A percentile compares a stretch with the other conserved stretches of the same genome.
Evolutionary conservation across 2,113 vertebrate species (phyloP).

Genomic region (Amphiprion percula): DNA sequence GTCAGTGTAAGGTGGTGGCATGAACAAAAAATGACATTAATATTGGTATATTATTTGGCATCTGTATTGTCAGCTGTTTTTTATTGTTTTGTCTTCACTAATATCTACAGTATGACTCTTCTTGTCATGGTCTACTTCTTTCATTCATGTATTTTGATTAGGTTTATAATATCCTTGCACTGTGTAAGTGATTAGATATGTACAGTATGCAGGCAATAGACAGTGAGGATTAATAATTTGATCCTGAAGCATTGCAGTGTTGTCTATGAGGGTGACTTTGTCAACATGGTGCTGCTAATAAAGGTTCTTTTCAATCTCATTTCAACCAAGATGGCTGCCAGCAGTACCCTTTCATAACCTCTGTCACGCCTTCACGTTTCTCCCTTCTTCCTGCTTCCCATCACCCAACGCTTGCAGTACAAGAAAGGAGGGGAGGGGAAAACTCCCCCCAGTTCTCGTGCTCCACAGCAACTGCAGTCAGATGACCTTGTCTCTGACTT

Average conservation of each 20-base stretch:
- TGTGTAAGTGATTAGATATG: background rate
- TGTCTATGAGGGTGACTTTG: slow-evolving; percentile 45
- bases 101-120: background rate
- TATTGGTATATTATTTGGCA: background rate
- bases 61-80: background rate
- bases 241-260: slow-evolving; percentile 26
- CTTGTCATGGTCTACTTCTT: background rate
- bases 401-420: slow-evolving; percentile 45
- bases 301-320: slow-evolving; percentile 70
- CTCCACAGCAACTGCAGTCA: slow-evolving; percentile 82
- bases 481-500: slow-evolving; percentile 83
- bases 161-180: background rate
- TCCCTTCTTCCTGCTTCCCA: slow-evolving; percentile 8
- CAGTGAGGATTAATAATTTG: slow-evolving; percentile 29
- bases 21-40: background rate
- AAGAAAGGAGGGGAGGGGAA: slow-evolving; percentile 54
- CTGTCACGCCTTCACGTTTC: slow-evolving; percentile 62
- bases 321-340: slow-evolving; percentile 81
- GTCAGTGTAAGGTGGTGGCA: background rate
- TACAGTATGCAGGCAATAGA: background rate
- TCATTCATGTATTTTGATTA: no score
- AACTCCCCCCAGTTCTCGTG: slow-evolving; percentile 72
- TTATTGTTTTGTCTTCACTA: background rate
- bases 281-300: slow-evolving; percentile 63
- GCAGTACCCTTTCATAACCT: slow-evolving; percentile 78